Conservation (phyloP, 2,113 vertebrate genomes). For the Lagenorhynchus albirostris region DNA sequence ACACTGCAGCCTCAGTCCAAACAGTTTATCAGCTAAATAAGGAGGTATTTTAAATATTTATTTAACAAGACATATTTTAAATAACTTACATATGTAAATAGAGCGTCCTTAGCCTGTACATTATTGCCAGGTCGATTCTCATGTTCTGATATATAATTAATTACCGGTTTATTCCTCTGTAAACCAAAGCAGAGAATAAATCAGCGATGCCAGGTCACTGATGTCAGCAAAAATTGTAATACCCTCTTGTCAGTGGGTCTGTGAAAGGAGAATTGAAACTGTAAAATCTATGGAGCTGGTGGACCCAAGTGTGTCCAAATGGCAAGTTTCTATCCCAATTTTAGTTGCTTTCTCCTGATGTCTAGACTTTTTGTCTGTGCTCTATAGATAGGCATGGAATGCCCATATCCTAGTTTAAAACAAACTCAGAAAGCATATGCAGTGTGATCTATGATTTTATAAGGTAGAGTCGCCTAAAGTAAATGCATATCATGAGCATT, state of each 20-base stretch:
- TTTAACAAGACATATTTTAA: constrained; percentile 84
- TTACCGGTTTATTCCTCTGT: constrained; percentile 74
- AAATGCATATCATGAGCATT: not conserved
- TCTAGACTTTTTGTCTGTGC: not conserved
- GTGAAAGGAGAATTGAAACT: not conserved
- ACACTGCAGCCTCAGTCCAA: constrained; percentile 71
- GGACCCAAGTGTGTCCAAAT: not conserved
- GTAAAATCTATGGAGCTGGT: not conserved
- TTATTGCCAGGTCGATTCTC: constrained; percentile 81
- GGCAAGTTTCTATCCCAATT: not conserved
- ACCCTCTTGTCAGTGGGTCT: constrained; percentile 11
- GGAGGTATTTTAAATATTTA: constrained; percentile 86
- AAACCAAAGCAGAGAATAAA: constrained; percentile 76
- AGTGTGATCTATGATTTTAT: not conserved
- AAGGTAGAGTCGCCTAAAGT: not conserved
- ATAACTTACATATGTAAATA: constrained; percentile 83
- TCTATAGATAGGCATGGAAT: not conserved
- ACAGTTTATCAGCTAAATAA: constrained; percentile 82
- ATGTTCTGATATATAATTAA: constrained; percentile 83
- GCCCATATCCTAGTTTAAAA: not conserved
- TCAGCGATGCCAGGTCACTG: constrained; percentile 69
- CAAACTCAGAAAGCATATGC: not conserved
- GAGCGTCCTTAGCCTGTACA: constrained; percentile 75
- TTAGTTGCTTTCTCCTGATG: not conserved
- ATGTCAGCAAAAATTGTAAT: constrained; percentile 53